Base-by-base conservation (phyloP, 2,797 vertebrate species). In the Champsocephalus gunnari region DNA sequence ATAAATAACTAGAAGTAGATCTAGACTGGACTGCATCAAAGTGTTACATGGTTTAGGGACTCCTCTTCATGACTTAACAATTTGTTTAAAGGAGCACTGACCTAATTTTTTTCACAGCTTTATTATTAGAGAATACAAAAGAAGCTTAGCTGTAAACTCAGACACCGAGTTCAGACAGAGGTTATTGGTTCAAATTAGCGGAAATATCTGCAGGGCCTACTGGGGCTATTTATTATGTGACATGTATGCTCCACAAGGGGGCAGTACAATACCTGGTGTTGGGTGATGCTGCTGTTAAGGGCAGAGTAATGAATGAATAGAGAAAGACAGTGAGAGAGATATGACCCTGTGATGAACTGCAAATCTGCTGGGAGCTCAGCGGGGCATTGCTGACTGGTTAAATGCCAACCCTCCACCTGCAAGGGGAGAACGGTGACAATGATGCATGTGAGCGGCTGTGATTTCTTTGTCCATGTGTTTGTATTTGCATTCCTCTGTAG, bases 271-370 rank as follows among this genome's bases (percentile, higher is more conserved):
- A 88, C 89, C 79, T 91, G 8, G 47, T 49, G 83, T 84, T 56
- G 14, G 59, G 47, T 8, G 24, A 50, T 47, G 19, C 58, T 68
- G 65, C 55, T 43, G 50, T 82, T 64, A 38, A 43, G 56, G 53
- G n/a, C n/a, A 49, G 58, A 51, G 75, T 71, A 84, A 83, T 90
- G 83, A 91, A 91, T 84, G 88, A 79, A 81, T 74, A 70, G 34
- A 67, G 54, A 65, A 72, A 75, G 53, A 70, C 86, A 91, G 87
- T 64, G 73, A 75, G 86, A 88, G 81, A 92, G 88, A 86, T 82
- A 86, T 94, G 94, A 94, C 94, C 94, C 92, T 77, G 58, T 90
- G 87, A 92, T 95, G 95, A 95, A 95, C 94, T 84, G 76, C 66
- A 92, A 89, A 90, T 92, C 89, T 91, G 82, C 82, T 82, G 82